These are phyloP conservation scores for Danio rerio DNA, from an alignment of 2,113 vertebrate species.

Conservation along the genomic window GRCz12tu NC_133188.1:49840501-49841000, in stretches of 20 bases:
- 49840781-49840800: conserved; percentile 27
- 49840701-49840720: conserved; percentile 58
- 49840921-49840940: no score
- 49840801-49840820: conserved; percentile 17
- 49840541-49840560: conserved; percentile 75
- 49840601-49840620: conserved; percentile 32
- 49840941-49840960: no score
- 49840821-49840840: conserved; percentile 21
- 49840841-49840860: no score
- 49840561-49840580: conserved; percentile 70
- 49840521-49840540: conserved; percentile 64
- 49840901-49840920: no score
- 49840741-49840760: conserved; percentile 39
- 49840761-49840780: conserved; percentile 39
- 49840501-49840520: conserved; percentile 31
- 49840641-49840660: conserved; percentile 36
- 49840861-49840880: no score
- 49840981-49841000: no score
- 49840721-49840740: background rate
- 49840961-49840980: no score
- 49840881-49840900: no score
- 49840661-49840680: conserved; percentile 64
- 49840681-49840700: conserved; percentile 75
- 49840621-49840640: conserved; percentile 36
- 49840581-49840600: conserved; percentile 65